A percentile compares a stretch with the other conserved stretches of the same genome.
Evolutionary conservation across 2,113 vertebrate species (phyloP).

Genomic region (Fulica atra): DNA sequence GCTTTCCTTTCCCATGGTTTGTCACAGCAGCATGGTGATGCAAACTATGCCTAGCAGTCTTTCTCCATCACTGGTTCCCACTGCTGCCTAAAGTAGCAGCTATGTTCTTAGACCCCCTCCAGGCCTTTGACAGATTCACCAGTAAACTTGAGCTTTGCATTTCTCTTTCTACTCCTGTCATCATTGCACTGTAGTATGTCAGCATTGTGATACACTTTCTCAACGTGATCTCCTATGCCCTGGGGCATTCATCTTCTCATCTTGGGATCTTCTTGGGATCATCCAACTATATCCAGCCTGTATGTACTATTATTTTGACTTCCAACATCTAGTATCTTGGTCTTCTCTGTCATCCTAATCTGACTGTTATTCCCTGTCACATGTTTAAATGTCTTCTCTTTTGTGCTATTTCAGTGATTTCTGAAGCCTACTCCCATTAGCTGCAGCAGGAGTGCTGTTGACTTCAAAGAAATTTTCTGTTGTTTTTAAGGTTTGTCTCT

Average conservation of each 20-base stretch:
- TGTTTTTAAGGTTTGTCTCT: background rate
- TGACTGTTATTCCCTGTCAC: background rate
- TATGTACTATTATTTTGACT: background rate
- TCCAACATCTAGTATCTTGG: background rate
- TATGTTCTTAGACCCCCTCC: background rate
- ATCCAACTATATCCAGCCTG: background rate
- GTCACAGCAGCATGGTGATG: background rate
- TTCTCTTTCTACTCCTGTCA: background rate
- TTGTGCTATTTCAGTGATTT: background rate
- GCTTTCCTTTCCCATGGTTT: background rate
- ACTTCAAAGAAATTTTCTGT: background rate
- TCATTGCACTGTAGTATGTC: background rate
- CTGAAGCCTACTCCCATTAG: background rate
- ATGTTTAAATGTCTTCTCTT: background rate
- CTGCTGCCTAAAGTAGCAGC: background rate
- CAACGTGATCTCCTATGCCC: background rate
- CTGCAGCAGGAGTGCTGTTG: rapidly evolving
- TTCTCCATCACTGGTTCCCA: background rate
- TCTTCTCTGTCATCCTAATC: background rate
- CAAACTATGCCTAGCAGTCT: background rate
- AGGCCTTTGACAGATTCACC: background rate
- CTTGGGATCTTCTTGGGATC: background rate
- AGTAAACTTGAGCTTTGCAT: background rate
- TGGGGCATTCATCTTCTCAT: background rate
- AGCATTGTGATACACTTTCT: background rate